These are phyloP conservation scores for Amblyornis subalaris DNA, from an alignment of 2,113 vertebrate species.

Conservation along the genomic window DNA sequence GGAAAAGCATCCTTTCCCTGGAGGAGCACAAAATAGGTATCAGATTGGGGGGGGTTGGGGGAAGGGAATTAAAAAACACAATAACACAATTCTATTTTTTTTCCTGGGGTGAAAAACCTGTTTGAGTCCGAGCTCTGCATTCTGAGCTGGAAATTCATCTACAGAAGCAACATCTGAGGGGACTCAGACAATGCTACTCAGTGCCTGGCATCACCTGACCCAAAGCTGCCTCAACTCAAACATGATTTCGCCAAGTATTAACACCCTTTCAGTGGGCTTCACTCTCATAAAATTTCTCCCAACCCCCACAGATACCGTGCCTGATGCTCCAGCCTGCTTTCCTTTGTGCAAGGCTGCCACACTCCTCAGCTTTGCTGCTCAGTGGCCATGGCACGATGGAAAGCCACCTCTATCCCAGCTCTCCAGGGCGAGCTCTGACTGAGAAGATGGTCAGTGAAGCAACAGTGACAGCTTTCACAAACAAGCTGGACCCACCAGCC, in stretches of 20 bases:
- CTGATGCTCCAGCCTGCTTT: not conserved
- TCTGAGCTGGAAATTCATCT: not conserved
- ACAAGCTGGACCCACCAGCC: not conserved
- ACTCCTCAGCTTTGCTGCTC: not conserved
- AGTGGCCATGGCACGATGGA: not conserved
- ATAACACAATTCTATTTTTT: not conserved
- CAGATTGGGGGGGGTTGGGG: fast-evolving
- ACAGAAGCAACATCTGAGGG: not conserved
- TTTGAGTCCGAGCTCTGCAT: not conserved
- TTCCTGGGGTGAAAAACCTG: not conserved
- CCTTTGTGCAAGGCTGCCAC: fast-evolving
- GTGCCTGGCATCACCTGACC: not conserved
- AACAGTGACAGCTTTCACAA: not conserved
- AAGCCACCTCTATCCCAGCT: not conserved
- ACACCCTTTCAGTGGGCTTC: not conserved
- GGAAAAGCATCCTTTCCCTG: not conserved
- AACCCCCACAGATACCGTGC: not conserved
- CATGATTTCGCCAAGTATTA: not conserved
- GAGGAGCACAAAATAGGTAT: not conserved
- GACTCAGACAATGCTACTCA: fast-evolving
- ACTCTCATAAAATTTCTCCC: not conserved
- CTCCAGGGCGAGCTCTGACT: not conserved
- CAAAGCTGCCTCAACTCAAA: not conserved
- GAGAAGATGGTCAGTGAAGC: not conserved
- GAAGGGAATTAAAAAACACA: too few relatives aligned